phyloP scores from a whole-genome alignment of 2,797 vertebrate species.

The Trachops cirrhosus region DNA sequence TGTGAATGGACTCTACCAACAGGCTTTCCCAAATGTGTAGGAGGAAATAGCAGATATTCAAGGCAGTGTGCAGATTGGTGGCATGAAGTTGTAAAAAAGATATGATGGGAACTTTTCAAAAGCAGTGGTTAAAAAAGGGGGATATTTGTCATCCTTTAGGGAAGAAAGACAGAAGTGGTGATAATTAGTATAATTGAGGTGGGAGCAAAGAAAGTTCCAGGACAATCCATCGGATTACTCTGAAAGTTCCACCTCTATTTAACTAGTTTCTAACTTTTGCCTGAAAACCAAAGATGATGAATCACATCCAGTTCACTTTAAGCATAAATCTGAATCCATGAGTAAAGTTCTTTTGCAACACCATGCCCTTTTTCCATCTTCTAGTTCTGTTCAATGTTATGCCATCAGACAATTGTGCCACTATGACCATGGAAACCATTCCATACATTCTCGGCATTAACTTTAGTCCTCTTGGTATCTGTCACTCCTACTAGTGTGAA shows the following conservation, averaged over 20 bases:
- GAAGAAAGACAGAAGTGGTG: background rate
- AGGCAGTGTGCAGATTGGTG: background rate
- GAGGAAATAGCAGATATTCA: background rate
- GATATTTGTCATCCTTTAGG: background rate
- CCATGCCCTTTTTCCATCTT: conserved; percentile 63
- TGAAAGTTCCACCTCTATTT: conserved; percentile 57
- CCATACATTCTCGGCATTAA: conserved; percentile 58
- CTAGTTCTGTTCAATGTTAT: conserved; percentile 65
- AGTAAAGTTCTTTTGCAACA: conserved; percentile 70
- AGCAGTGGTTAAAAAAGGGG: background rate
- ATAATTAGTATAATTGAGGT: conserved; percentile 26
- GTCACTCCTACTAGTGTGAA: conserved; percentile 54
- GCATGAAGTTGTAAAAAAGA: background rate
- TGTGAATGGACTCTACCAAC: background rate
- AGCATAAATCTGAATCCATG: conserved; percentile 76
- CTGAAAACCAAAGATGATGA: conserved; percentile 57
- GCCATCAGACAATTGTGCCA: conserved; percentile 62
- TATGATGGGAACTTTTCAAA: background rate
- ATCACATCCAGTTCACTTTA: conserved; percentile 66
- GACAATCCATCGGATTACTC: conserved; percentile 47
- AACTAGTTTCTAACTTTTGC: conserved; percentile 62
- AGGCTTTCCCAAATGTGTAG: background rate
- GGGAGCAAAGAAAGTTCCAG: conserved; percentile 32
- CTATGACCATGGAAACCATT: conserved; percentile 63
- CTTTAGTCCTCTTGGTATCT: conserved; percentile 46